Percentiles rank a stretch among this genome's conserved stretches.
Evolutionary conservation across 2,797 vertebrate genomes (phyloP).

Genomic region (Balearica regulorum): DNA sequence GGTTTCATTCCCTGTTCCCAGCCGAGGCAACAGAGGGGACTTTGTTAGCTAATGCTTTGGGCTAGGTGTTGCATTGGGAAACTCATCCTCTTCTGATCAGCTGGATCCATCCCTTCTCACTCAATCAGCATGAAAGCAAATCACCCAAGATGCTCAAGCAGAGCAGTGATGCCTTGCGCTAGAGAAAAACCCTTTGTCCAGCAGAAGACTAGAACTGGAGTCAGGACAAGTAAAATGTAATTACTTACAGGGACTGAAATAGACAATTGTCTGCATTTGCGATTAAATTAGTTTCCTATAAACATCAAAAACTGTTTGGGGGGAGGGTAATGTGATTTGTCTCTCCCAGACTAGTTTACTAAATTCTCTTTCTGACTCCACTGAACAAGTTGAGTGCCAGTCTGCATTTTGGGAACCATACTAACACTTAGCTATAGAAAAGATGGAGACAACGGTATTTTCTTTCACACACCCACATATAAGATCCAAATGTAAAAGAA

Average conservation of each 20-base stretch:
- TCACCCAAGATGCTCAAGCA: background rate
- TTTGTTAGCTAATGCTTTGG: background rate
- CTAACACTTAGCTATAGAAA: background rate
- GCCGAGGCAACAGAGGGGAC: accelerated
- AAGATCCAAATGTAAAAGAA: background rate
- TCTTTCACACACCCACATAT: background rate
- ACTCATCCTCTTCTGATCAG: background rate
- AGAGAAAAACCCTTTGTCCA: background rate
- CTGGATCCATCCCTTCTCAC: background rate
- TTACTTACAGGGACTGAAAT: background rate
- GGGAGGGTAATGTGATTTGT: background rate
- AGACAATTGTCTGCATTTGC: constrained; percentile 21
- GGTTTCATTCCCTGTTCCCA: background rate
- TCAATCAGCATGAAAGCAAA: background rate
- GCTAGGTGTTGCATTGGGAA: background rate
- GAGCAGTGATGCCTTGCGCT: background rate
- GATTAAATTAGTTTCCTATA: background rate
- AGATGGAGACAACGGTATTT: background rate
- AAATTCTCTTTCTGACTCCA: background rate
- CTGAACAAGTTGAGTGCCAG: background rate
- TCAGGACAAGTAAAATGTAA: background rate
- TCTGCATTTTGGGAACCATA: background rate
- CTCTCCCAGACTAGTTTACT: background rate
- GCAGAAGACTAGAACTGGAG: background rate
- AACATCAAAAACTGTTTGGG: background rate